phyloP scores from a whole-genome alignment of 1,140 invertebrate genomes.

The Branchinecta lynchi region DNA sequence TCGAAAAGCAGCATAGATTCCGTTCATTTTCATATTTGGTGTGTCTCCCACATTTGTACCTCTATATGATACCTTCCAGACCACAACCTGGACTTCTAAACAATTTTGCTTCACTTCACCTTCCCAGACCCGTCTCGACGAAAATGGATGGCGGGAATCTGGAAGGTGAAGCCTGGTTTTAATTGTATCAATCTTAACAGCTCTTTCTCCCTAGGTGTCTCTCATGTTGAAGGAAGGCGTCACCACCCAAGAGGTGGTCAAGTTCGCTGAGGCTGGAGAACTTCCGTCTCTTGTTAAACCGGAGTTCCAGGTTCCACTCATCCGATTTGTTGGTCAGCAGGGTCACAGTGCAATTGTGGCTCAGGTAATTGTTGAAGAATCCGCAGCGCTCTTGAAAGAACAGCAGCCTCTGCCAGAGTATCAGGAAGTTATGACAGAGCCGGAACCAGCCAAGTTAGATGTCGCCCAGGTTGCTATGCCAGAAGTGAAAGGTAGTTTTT shows the following conservation, averaged over 20 bases:
- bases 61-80: too few relatives aligned
- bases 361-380: slow-evolving; percentile 58
- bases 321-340: slow-evolving; percentile 59
- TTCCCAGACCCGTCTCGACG: too few relatives aligned
- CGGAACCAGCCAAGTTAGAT: slow-evolving; percentile 59
- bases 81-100: too few relatives aligned
- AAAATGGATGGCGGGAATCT: too few relatives aligned
- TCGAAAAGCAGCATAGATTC: too few relatives aligned
- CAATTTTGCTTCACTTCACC: too few relatives aligned
- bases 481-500: not conserved
- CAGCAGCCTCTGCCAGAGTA: slow-evolving; percentile 28
- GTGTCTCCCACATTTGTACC: too few relatives aligned
- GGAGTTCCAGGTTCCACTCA: slow-evolving; percentile 59
- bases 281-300: slow-evolving; percentile 58
- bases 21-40: too few relatives aligned
- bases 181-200: too few relatives aligned
- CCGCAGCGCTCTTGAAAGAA: slow-evolving; percentile 53
- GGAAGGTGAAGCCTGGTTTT: too few relatives aligned
- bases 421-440: slow-evolving; percentile 62
- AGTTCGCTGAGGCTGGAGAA: slow-evolving; percentile 42
- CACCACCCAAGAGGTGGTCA: slow-evolving; percentile 25
- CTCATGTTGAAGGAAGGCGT: slow-evolving; percentile 24
- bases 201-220: slow-evolving; percentile 17
- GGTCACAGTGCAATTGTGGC: slow-evolving; percentile 59
- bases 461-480: not conserved